phyloP scores from a whole-genome alignment of 2,113 vertebrate genomes.

The Antechinus flavipes region DNA sequence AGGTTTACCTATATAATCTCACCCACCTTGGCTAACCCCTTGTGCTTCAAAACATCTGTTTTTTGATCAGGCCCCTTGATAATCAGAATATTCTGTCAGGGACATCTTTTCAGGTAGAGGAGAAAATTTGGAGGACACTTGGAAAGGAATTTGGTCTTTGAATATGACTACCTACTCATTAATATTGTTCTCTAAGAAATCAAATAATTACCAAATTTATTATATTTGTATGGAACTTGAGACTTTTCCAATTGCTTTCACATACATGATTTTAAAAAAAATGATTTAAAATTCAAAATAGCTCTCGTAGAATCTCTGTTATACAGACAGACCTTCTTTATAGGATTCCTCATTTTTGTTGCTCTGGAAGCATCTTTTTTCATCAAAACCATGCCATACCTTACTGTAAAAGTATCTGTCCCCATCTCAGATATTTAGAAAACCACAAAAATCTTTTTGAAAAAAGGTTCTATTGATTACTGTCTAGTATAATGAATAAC shows the following conservation, averaged over 20 bases:
- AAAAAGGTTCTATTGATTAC: neutral
- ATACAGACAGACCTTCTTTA: conserved; percentile 4
- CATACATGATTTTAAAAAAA: conserved; percentile 12
- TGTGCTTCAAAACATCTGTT: neutral
- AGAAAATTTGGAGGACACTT: neutral
- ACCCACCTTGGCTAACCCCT: neutral
- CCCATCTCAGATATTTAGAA: neutral
- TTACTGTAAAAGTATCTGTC: conserved; percentile 11
- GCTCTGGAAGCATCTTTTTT: neutral
- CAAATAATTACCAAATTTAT: neutral
- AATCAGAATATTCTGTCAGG: neutral
- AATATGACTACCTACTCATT: neutral
- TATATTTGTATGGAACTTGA: neutral
- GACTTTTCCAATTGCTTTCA: conserved; percentile 15
- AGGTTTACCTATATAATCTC: neutral
- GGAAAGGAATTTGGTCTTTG: neutral
- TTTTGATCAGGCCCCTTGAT: neutral
- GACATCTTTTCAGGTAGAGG: neutral
- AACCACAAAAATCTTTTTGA: neutral
- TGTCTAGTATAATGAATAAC: neutral
- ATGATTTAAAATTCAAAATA: conserved; percentile 46
- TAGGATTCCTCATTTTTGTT: conserved; percentile 15
- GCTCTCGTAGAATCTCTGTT: neutral
- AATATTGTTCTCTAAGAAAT: neutral
- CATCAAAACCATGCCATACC: neutral